These are phyloP conservation scores for Varanus salvator DNA, from an alignment of 2,113 vertebrate species.

Conservation along the genomic window DNA sequence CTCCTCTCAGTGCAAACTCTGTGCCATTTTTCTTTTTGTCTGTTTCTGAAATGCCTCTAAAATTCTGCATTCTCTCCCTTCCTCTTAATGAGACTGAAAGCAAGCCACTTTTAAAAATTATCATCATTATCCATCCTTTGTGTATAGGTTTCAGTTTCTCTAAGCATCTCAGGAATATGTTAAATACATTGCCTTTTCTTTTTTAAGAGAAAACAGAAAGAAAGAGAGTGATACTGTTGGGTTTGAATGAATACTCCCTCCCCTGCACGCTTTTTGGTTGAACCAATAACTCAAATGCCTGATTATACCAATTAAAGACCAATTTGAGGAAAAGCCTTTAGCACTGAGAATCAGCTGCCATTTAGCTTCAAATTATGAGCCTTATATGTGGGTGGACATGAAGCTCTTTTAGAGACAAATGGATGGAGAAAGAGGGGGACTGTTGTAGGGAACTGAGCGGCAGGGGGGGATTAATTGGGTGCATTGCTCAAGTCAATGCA, in stretches of 20 bases:
- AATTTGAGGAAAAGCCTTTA: slow-evolving; percentile 79
- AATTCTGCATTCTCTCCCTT: slow-evolving; percentile 65
- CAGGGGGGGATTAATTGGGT: slow-evolving; percentile 63
- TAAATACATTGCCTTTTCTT: slow-evolving; percentile 77
- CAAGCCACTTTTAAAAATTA: slow-evolving; percentile 28
- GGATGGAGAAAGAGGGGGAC: slow-evolving; percentile 63
- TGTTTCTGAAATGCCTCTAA: slow-evolving; percentile 53
- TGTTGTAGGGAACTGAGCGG: slow-evolving; percentile 60
- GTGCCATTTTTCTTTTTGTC: slow-evolving; percentile 52
- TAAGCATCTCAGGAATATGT: slow-evolving; percentile 74
- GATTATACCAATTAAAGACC: slow-evolving; percentile 86
- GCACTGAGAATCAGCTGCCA: slow-evolving; percentile 83
- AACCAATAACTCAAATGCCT: slow-evolving; percentile 85
- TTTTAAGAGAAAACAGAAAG: slow-evolving; percentile 22
- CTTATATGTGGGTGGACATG: slow-evolving; percentile 86
- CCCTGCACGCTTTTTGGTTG: slow-evolving; percentile 70
- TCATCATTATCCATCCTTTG: slow-evolving; percentile 67
- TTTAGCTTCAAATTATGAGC: slow-evolving; percentile 88
- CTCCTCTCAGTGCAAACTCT: slow-evolving; percentile 54
- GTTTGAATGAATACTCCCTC: slow-evolving; percentile 64
- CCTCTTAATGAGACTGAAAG: slow-evolving; percentile 70
- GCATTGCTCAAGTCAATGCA: slow-evolving; percentile 71
- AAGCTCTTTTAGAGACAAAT: slow-evolving; percentile 81
- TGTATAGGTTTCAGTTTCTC: slow-evolving; percentile 71
- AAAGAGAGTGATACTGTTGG: slow-evolving; percentile 61